Percentiles rank a stretch among this genome's conserved stretches.
Evolutionary conservation across 2,113 vertebrate genomes (phyloP).

Genomic region (Bufo bufo): DNA sequence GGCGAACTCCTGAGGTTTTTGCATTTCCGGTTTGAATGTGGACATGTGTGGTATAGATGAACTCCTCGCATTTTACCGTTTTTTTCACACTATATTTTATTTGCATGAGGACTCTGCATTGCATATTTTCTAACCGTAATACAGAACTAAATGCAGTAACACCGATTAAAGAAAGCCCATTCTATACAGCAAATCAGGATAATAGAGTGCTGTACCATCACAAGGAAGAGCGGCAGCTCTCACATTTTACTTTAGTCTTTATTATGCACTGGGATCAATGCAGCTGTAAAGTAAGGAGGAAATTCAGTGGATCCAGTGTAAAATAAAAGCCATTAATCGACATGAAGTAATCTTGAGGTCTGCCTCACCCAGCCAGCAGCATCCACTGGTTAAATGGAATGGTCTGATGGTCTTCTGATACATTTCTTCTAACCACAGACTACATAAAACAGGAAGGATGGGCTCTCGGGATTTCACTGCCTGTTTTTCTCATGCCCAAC

Average conservation of each 20-base stretch:
- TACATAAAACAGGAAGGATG: not conserved
- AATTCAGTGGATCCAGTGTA: not conserved
- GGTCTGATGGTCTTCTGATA: not conserved
- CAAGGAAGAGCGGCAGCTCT: not conserved
- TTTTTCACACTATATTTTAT: not conserved
- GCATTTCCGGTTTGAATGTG: too few species aligned
- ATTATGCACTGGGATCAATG: conserved; percentile 6
- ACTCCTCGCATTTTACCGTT: too few species aligned
- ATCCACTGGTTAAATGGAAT: not conserved
- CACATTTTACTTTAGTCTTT: conserved; percentile 1
- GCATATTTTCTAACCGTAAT: not conserved
- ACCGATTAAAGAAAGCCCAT: not conserved
- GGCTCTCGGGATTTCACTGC: not conserved
- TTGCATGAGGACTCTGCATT: not conserved
- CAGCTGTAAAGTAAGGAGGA: not conserved
- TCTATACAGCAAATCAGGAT: not conserved
- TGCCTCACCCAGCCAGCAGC: not conserved
- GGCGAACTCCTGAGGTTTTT: too few species aligned
- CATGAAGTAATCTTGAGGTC: not conserved
- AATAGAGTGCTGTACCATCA: not conserved
- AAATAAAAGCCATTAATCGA: not conserved
- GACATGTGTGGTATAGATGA: too few species aligned
- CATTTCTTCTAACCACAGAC: not conserved
- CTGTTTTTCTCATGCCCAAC: not conserved
- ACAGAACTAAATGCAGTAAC: not conserved